Conservation (phyloP, 2,797 vertebrate genomes). For the Scyliorhinus canicula region DNA sequence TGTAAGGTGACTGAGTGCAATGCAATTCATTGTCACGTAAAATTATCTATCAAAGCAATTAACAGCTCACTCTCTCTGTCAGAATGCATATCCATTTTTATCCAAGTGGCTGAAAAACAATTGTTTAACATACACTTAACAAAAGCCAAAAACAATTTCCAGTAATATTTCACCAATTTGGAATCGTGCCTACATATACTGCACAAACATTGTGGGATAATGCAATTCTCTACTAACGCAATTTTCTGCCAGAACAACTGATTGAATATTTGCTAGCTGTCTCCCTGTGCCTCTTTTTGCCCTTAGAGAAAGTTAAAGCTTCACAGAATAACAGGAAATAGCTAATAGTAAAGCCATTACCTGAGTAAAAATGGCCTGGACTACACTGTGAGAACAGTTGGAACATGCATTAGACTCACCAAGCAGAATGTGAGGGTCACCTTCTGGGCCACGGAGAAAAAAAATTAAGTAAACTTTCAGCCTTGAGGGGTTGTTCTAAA, state of each 20-base stretch:
- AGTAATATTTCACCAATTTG: not conserved
- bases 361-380: not conserved
- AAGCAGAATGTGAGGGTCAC: slow-evolving; percentile 6
- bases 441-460: slow-evolving; percentile 15
- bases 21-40: not conserved
- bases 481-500: not conserved
- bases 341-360: slow-evolving; percentile 17
- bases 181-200: not conserved
- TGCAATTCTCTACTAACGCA: not conserved
- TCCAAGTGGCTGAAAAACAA: not conserved
- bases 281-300: not conserved
- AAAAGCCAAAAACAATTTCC: not conserved
- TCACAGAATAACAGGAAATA: slow-evolving; percentile 25
- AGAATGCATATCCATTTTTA: not conserved
- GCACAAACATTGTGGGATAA: not conserved
- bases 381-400: slow-evolving; percentile 21
- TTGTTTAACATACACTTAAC: not conserved
- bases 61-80: not conserved
- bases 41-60: not conserved
- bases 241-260: not conserved
- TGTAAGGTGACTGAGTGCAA: not conserved
- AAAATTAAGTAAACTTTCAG: slow-evolving; percentile 14
- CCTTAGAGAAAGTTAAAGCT: not conserved
- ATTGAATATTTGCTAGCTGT: not conserved
- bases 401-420: not conserved